Evolutionary conservation across 2,113 vertebrate species (phyloP), one percentile per base, ranked within the genome.

Genomic region (Scortum barcoo): DNA sequence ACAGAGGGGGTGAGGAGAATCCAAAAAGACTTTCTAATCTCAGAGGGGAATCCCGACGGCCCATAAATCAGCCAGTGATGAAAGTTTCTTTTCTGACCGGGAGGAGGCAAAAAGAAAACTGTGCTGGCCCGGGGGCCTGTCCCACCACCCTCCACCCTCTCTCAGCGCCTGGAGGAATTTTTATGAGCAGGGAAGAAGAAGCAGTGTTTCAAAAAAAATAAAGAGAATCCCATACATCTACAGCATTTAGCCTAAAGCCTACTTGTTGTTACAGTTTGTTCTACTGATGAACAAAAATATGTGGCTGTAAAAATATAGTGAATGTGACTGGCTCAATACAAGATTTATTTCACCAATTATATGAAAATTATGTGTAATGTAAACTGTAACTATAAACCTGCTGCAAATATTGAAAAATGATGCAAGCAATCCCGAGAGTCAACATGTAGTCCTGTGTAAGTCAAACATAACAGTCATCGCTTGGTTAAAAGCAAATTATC

Each of bases 31-130:
- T 91, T 91, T 92, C 80, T 86, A 87, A 93, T 94, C 93, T 93
- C 90, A 82, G 51, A 83, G 87, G 89, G 86, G 93, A 86, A 93
- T 89, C 86, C 83, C 88, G 76, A 85, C 75, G 51, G 89, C 84
- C 86, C 83, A 93, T 95, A 95, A 95, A 96, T 95, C 95, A 95
- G 76, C 68, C 78, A 9, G 93, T 91, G 93, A 96, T 95, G 94
- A 96, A 94, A 95, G 94, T 94, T 95, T 91, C 88, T 92, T 93
- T 94, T 93, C 93, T 89, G 73, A 91, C 86, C 28, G 76, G 88
- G 91, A 92, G 90, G 91, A 93, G 89, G 90, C 88, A 89, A 54
- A 94, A 90, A 93, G 92, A 80, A 93, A 94, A 94, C 88, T 90
- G 72, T 80, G 86, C 67, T 77, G 83, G 78, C 89, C 80, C 77